phyloP scores from a whole-genome alignment of 2,797 vertebrate genomes.

The Alexandromys oeconomus region DNA sequence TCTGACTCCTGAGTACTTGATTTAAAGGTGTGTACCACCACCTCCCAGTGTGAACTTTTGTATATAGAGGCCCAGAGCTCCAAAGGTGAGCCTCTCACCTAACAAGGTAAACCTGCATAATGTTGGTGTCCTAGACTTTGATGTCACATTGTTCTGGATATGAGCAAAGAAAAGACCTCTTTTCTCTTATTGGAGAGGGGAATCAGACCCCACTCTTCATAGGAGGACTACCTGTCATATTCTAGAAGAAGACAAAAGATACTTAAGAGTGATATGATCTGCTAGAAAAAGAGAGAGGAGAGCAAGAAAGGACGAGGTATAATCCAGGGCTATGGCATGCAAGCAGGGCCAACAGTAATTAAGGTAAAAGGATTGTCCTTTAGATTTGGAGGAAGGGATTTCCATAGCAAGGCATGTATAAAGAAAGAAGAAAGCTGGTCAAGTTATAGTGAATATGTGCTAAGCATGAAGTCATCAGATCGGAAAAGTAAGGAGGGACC shows the following conservation, averaged over 20 bases:
- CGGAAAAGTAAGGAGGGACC: neutral
- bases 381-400: neutral
- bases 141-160: neutral
- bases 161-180: neutral
- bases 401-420: neutral
- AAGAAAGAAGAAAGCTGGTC: neutral
- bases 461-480: neutral
- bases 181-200: neutral
- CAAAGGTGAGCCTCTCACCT: neutral
- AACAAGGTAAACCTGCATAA: neutral
- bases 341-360: neutral
- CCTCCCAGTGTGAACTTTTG: neutral
- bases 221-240: neutral
- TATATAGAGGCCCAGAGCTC: neutral
- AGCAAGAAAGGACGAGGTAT: neutral
- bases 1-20: neutral
- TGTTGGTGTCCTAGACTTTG: neutral
- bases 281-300: neutral
- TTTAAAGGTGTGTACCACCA: neutral
- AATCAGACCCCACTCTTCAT: neutral
- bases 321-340: neutral
- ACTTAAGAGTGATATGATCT: neutral
- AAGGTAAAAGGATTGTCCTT: neutral
- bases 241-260: neutral
- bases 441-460: neutral